Conservation (phyloP, 2,113 vertebrate species). For the Amblyopsis rosae region DNA sequence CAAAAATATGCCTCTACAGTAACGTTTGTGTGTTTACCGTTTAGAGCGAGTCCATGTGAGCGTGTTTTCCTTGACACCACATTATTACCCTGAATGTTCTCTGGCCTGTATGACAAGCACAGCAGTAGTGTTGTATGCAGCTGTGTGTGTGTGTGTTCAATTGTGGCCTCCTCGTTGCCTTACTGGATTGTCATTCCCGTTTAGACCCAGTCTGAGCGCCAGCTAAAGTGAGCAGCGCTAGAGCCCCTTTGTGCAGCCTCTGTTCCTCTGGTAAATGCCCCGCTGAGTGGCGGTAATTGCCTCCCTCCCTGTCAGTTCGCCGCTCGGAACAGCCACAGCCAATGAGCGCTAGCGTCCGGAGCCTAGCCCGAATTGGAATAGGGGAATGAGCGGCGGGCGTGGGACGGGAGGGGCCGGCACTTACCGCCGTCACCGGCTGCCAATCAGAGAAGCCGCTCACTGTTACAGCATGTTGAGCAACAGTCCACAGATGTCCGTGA, state of each 20-base stretch:
- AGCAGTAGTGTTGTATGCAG: background rate
- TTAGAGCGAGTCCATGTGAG: background rate
- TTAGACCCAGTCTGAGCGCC: slow-evolving; percentile 51
- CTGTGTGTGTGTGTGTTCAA: slow-evolving; percentile 17
- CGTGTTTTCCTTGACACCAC: background rate
- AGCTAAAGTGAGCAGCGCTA: slow-evolving; percentile 57
- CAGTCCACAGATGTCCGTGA: slow-evolving; percentile 19
- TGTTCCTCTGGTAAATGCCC: slow-evolving; percentile 59
- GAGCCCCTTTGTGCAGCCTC: slow-evolving; percentile 44
- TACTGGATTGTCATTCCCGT: slow-evolving; percentile 45
- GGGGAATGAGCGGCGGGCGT: background rate
- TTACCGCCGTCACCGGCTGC: background rate
- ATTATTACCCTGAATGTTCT: no score
- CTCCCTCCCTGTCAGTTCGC: slow-evolving; percentile 54
- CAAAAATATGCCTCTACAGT: no score
- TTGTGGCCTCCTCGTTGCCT: slow-evolving; percentile 26
- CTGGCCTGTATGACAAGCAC: no score
- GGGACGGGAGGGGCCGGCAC: slow-evolving; percentile 13
- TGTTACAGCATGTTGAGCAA: slow-evolving; percentile 11
- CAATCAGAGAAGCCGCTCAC: slow-evolving; percentile 5
- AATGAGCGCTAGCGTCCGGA: slow-evolving; percentile 33
- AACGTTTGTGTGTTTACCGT: background rate
- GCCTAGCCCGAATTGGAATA: slow-evolving; percentile 35
- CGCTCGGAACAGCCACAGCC: slow-evolving; percentile 39
- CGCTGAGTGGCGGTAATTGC: slow-evolving; percentile 71